Base-by-base conservation (phyloP, 2,113 vertebrate genomes). In the Symphodus melops region DNA sequence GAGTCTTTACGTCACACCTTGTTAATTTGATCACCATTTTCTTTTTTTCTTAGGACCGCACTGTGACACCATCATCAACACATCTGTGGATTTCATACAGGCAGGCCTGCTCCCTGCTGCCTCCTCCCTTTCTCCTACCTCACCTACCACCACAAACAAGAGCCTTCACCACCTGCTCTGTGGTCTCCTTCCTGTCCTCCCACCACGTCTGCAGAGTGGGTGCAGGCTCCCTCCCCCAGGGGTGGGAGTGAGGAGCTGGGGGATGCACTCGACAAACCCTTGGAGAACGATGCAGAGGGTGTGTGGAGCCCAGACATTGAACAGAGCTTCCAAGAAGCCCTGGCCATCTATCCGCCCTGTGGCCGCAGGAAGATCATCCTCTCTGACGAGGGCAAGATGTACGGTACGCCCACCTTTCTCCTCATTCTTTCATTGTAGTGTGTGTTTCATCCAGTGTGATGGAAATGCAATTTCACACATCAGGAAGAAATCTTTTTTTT, bases 241-340 rank as follows among this genome's bases (percentile, higher is more conserved):
- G 97, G 94, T 93, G 96, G 95, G 95, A 94, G 93, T 19, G 94
- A 95, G 84, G 93, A 95, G 85, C 88, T 95, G 85, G 93, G 95
- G 82, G 97, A 98, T 75, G 90, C 92, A 63, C 95, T 98, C 89
- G 97, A 99, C 92, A 99, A 98, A 91, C 95, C 97, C 79, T 93
- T 99, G 94, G 97, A 99, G 94, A 99, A 97, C 23, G 97, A 99
- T 83, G 97, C 97, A 0, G 97, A 99, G 93, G 97, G 97, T 0
- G 97, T 99, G 88, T 99, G 97, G 97, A 98, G 97, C 92, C 97
- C 97, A 0, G 97, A 99, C 94, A 99, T 99, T 8, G 97, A 99
- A 86, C 97, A 99, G 95, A 99, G 97, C 92, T 99, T 99, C 93
- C 93, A 93, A 75, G 87, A 97, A 84, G 96, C 96, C 0, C 89